These are phyloP conservation scores for Microtus pennsylvanicus DNA, from an alignment of 2,113 vertebrate species.

Conservation along the genomic window DNA sequence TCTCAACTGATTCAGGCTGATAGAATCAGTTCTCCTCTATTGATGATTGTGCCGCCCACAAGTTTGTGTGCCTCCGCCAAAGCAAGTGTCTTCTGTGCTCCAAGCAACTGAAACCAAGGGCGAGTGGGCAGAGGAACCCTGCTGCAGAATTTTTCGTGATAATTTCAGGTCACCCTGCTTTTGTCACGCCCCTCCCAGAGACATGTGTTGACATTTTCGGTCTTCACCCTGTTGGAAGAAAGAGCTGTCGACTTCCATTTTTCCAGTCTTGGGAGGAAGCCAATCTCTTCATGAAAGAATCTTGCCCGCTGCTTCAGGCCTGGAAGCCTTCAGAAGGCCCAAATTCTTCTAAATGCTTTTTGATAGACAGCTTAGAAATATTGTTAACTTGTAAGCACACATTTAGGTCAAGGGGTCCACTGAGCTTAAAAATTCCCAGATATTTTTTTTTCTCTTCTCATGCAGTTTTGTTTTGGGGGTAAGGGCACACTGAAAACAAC, in stretches of 20 bases:
- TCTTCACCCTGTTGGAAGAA: slow-evolving; percentile 10
- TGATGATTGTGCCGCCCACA: not conserved
- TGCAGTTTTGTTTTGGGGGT: not conserved
- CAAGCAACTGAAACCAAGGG: not conserved
- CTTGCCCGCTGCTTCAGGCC: slow-evolving; percentile 46
- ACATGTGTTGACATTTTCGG: not conserved
- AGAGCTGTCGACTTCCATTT: slow-evolving; percentile 56
- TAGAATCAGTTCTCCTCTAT: not conserved
- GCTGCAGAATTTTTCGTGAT: not conserved
- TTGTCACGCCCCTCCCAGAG: not conserved
- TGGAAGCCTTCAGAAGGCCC: slow-evolving; percentile 55
- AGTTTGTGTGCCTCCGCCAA: not conserved
- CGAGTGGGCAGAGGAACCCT: not conserved
- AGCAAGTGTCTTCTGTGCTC: not conserved
- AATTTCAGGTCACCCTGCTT: not conserved
- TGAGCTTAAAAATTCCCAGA: slow-evolving; percentile 54
- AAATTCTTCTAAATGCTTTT: slow-evolving; percentile 20
- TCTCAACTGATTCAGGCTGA: not conserved
- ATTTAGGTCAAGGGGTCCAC: slow-evolving; percentile 48
- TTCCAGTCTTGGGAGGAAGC: slow-evolving; percentile 69
- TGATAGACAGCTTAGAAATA: slow-evolving; percentile 54
- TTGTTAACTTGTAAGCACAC: slow-evolving; percentile 47
- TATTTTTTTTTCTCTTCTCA: slow-evolving; percentile 38
- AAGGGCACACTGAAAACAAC: slow-evolving; percentile 5
- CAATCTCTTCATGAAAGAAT: slow-evolving; percentile 68